Percentiles rank a stretch among this genome's conserved stretches.
phyloP scores from a whole-genome alignment of 2,797 vertebrate species.

The Darevskia nairensis region DNA sequence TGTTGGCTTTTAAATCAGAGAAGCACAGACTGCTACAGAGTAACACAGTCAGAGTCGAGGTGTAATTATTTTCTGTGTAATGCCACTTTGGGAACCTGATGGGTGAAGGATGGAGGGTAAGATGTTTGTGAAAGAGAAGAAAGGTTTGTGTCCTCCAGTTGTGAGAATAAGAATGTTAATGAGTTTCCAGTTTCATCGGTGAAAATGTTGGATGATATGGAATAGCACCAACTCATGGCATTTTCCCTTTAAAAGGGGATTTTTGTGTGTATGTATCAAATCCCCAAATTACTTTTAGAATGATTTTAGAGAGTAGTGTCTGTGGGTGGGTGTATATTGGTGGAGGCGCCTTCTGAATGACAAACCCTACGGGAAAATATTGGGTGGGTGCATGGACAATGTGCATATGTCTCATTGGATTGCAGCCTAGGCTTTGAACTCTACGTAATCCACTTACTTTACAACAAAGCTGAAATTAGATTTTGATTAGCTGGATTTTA shows the following conservation, averaged over 20 bases:
- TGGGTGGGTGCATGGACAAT: background rate
- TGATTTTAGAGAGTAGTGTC: background rate
- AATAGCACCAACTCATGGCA: background rate
- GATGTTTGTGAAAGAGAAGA: background rate
- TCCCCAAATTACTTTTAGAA: background rate
- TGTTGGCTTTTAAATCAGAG: background rate
- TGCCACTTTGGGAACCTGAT: background rate
- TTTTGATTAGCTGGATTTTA: constrained; percentile 36
- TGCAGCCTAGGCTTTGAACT: background rate
- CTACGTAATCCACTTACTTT: constrained; percentile 26
- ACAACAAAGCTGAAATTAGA: constrained; percentile 34
- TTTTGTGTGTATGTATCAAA: background rate
- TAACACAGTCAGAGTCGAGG: background rate
- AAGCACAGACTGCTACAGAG: background rate
- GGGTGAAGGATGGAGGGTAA: background rate
- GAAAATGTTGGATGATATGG: background rate
- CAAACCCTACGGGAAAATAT: background rate
- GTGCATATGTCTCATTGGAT: background rate
- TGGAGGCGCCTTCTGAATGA: background rate
- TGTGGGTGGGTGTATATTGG: background rate
- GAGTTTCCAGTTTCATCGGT: background rate
- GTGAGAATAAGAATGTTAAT: background rate
- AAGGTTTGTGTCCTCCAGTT: background rate
- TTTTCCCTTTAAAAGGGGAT: background rate
- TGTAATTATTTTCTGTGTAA: background rate